phyloP scores from a whole-genome alignment of 2,113 vertebrate species.

The Fukomys damarensis region DNA sequence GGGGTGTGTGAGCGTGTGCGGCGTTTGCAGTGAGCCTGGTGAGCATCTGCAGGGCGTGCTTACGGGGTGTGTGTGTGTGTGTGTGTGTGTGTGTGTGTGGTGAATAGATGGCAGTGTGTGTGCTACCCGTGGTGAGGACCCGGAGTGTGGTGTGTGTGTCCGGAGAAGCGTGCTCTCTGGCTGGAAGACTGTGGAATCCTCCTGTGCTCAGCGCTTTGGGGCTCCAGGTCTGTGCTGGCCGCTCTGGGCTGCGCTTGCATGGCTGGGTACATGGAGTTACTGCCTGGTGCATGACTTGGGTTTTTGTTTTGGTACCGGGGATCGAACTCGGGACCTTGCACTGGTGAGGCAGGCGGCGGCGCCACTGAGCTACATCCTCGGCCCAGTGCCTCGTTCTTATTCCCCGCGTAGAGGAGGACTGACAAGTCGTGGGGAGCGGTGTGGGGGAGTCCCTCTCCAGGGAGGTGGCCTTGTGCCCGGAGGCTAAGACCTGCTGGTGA shows the following conservation, averaged over 20 bases:
- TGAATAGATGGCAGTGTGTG: neutral
- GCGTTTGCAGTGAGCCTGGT: neutral
- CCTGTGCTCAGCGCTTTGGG: neutral
- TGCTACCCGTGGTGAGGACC: too few relatives aligned
- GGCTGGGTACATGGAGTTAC: neutral
- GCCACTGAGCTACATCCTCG: too few relatives aligned
- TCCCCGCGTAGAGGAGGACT: neutral
- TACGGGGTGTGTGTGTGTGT: neutral
- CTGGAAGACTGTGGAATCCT: neutral
- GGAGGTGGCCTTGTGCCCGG: neutral
- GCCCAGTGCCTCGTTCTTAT: neutral
- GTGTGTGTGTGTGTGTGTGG: neutral
- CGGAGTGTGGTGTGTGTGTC: neutral
- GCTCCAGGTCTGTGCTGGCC: fast-evolving
- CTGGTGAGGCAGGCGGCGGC: too few relatives aligned
- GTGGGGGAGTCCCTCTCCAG: neutral
- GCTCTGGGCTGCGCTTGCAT: fast-evolving
- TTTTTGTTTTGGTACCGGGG: too few relatives aligned
- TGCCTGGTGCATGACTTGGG: too few relatives aligned
- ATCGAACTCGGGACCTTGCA: too few relatives aligned
- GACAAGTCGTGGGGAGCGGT: fast-evolving
- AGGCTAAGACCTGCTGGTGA: neutral
- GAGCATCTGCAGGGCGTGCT: neutral
- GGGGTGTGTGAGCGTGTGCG: neutral
- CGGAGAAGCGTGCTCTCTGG: neutral